Evolutionary conservation across 2,797 vertebrate species (phyloP).

Genomic region (Protonibea diacanthus): DNA sequence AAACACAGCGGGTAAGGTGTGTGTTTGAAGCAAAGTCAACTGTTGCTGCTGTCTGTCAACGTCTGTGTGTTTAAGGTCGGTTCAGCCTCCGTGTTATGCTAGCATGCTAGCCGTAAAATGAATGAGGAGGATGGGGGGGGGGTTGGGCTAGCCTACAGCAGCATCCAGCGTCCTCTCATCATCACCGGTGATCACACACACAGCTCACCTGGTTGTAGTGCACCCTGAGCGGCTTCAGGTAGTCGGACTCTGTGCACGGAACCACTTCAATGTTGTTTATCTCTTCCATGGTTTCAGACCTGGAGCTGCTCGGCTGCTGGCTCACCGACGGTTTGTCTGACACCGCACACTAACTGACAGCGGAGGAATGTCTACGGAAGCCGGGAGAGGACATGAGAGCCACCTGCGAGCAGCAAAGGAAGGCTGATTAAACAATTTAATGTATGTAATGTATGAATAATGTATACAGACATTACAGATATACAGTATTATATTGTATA

Average conservation of each 20-base stretch:
- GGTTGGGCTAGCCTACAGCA: conserved; percentile 80
- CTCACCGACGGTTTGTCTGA: conserved; percentile 71
- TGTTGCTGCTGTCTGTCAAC: neutral
- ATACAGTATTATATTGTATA: too few species aligned
- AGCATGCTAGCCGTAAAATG: conserved; percentile 53
- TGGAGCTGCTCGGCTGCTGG: conserved; percentile 49
- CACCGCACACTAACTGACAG: conserved; percentile 72
- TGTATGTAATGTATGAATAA: too few species aligned
- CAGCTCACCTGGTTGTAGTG: conserved; percentile 87
- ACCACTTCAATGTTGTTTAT: conserved; percentile 87
- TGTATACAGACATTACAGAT: neutral
- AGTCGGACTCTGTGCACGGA: conserved; percentile 89
- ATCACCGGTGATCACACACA: conserved; percentile 25
- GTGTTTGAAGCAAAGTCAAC: neutral
- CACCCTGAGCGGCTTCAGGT: conserved; percentile 88
- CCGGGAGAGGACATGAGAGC: conserved; percentile 57
- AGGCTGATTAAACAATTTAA: neutral
- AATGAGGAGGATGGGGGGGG: conserved; percentile 74
- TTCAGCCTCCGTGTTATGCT: conserved; percentile 66
- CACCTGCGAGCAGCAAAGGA: neutral
- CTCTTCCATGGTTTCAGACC: conserved; percentile 84
- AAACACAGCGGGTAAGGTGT: neutral
- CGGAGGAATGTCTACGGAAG: conserved; percentile 78
- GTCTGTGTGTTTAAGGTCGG: conserved; percentile 50
- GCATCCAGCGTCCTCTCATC: conserved; percentile 53